Conservation (phyloP, 2,888 invertebrate species). For the Apotomis betuletana region DNA sequence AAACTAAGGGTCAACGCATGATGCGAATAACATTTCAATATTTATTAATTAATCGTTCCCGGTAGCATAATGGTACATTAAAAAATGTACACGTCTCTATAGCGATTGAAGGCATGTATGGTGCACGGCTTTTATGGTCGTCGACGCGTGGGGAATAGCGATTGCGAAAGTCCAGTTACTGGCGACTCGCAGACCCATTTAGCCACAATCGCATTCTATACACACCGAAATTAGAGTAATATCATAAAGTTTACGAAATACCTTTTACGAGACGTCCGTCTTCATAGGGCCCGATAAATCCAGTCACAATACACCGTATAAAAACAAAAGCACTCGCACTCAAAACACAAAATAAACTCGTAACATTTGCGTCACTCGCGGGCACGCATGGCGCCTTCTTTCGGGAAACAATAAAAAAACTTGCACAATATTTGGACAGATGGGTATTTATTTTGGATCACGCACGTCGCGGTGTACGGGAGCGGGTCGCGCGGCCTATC, state of each 20-base stretch:
- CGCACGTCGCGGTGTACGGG: constrained; percentile 61
- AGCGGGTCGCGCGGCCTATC: constrained; percentile 49
- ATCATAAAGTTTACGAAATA: constrained; percentile 53
- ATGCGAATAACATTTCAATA: constrained; percentile 46
- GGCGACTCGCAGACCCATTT: constrained; percentile 52
- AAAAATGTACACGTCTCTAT: constrained; percentile 65
- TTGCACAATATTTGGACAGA: constrained; percentile 80
- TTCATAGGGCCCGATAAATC: constrained; percentile 77
- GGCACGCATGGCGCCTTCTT: constrained; percentile 55
- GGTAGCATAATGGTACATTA: constrained; percentile 59
- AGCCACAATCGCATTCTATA: constrained; percentile 47
- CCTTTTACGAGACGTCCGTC: constrained; percentile 56
- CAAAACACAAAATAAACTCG: constrained; percentile 65
- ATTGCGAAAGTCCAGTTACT: constrained; percentile 82
- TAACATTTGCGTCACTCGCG: constrained; percentile 51
- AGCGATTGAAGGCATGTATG: constrained; percentile 60
- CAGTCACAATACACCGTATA: constrained; percentile 72
- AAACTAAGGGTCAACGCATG: constrained; percentile 35
- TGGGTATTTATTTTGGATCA: constrained; percentile 78
- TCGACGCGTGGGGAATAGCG: constrained; percentile 76
- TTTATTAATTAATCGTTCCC: constrained; percentile 63
- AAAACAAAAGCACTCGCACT: constrained; percentile 76
- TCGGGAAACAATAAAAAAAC: constrained; percentile 69
- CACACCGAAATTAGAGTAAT: constrained; percentile 19
- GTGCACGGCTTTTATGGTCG: constrained; percentile 73